phyloP scores from a whole-genome alignment of 1,140 invertebrate species.

The Coenobita brevimanus region DNA sequence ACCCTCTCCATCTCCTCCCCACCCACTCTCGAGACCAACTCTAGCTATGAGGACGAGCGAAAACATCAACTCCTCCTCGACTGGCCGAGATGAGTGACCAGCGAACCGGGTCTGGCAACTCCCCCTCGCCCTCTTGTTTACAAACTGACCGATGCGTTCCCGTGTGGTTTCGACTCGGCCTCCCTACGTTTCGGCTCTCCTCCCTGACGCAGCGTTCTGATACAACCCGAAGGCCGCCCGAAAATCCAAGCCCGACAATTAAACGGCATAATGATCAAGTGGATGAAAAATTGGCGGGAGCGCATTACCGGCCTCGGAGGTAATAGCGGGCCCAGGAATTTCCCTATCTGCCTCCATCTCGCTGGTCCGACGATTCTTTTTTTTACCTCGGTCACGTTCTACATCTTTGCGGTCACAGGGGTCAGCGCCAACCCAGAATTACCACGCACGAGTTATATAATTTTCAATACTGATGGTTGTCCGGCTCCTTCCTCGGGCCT shows the following conservation, averaged over 20 bases:
- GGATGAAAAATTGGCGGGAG: conserved; percentile 48
- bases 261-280: conserved; percentile 37
- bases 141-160: background rate
- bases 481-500: background rate
- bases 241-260: conserved; percentile 18
- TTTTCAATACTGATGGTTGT: conserved; percentile 53
- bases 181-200: too few relatives aligned
- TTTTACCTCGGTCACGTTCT: conserved; percentile 33
- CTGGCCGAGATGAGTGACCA: background rate
- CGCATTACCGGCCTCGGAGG: conserved; percentile 28
- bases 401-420: conserved; percentile 33
- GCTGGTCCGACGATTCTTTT: background rate
- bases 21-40: background rate
- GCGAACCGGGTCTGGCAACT: too few relatives aligned
- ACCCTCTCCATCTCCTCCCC: background rate
- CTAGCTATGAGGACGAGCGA: too few relatives aligned
- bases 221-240: background rate
- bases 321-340: conserved; percentile 46
- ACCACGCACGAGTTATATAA: conserved; percentile 43
- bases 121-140: background rate
- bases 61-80: too few relatives aligned
- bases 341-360: conserved; percentile 47
- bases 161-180: background rate
- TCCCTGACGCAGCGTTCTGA: conserved; percentile 26
- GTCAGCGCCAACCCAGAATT: conserved; percentile 43